phyloP scores from a whole-genome alignment of 2,797 vertebrate genomes.

The Gephyroberyx darwinii region DNA sequence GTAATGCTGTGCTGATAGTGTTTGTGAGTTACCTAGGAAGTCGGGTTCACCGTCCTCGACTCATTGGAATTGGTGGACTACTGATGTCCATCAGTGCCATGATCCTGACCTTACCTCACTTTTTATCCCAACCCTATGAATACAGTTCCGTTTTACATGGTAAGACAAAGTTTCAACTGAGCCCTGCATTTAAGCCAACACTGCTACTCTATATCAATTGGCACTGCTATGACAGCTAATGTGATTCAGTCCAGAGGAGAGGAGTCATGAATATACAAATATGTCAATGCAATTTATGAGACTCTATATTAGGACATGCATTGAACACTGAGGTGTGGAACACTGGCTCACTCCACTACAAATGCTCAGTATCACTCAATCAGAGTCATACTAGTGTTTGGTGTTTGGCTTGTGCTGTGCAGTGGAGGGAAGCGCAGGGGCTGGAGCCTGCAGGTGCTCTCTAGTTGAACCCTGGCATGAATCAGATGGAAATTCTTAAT shows the following conservation, averaged over 20 bases:
- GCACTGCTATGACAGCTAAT: slow-evolving; percentile 9
- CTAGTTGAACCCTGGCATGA: slow-evolving; percentile 44
- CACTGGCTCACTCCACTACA: slow-evolving; percentile 4
- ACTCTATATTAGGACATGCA: slow-evolving; percentile 10
- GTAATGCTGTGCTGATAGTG: slow-evolving; percentile 91
- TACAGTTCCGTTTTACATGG: slow-evolving; percentile 75
- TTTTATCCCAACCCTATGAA: slow-evolving; percentile 86
- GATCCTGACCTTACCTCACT: slow-evolving; percentile 93
- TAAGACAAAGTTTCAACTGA: slow-evolving; percentile 71
- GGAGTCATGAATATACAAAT: slow-evolving; percentile 44
- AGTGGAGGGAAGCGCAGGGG: background rate
- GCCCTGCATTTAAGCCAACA: background rate
- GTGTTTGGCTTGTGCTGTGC: slow-evolving; percentile 15
- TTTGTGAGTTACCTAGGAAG: slow-evolving; percentile 97
- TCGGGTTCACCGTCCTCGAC: slow-evolving; percentile 89
- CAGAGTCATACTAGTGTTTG: slow-evolving; percentile 29
- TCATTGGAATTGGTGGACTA: slow-evolving; percentile 90
- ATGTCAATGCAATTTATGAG: slow-evolving; percentile 48
- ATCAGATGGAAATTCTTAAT: slow-evolving; percentile 44
- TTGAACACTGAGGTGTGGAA: background rate
- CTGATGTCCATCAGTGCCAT: slow-evolving; percentile 90
- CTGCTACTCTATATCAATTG: slow-evolving; percentile 24
- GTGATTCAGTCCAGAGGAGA: slow-evolving; percentile 42
- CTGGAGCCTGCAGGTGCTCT: slow-evolving; percentile 21
- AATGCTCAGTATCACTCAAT: slow-evolving; percentile 24